Base-by-base conservation (phyloP, 2,113 vertebrate species). In the Pungitius pungitius region DNA sequence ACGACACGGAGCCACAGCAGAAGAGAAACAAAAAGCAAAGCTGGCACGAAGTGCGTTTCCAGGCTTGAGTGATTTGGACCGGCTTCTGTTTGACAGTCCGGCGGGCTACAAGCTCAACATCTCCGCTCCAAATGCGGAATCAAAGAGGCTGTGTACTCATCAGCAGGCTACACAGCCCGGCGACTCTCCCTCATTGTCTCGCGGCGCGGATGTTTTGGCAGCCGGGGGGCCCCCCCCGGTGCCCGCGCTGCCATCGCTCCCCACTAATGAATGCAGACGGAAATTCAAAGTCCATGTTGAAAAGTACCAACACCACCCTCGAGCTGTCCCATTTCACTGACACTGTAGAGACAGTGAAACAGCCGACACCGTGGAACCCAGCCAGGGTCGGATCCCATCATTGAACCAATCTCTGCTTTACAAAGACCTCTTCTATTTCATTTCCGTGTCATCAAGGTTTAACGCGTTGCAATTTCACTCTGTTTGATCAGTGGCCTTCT, bases 191-290 rank as follows among this genome's bases (percentile, higher is more conserved):
- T 81, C 79, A 77, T 81, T 85, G 82, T 88, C 88, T 83, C 13
- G 47, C 8, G 24, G 82, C 79, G 17, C 75, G 63, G 79, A 87
- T 75, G 76, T 78, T 77, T 86, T 87, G 85, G 84, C 86, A 82
- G 80, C 81, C 67, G 5, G 78, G 81, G n/a, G n/a, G n/a, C n/a
- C n/a, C n/a, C 84, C 77, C 77, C 65, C 49, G 59, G 67, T 73
- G 47, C 70, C 87, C 66, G 35, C 45, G 73, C 70, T 74, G 79
- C 69, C 76, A 74, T 80, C 74, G 56, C 74, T 77, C 81, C 27
- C 68, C 56, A 33, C 84, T 90, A 92, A 90, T 88, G 82, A 90
- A 69, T 69, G 74, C 80, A 76, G 83, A 85, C 78, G 78, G 54
- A 52, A 83, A 89, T 68, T 84, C 74, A 84, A 86, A 87, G 81